Base-by-base conservation (phyloP, 2,888 invertebrate genomes). In the Girardia tigrina region DNA sequence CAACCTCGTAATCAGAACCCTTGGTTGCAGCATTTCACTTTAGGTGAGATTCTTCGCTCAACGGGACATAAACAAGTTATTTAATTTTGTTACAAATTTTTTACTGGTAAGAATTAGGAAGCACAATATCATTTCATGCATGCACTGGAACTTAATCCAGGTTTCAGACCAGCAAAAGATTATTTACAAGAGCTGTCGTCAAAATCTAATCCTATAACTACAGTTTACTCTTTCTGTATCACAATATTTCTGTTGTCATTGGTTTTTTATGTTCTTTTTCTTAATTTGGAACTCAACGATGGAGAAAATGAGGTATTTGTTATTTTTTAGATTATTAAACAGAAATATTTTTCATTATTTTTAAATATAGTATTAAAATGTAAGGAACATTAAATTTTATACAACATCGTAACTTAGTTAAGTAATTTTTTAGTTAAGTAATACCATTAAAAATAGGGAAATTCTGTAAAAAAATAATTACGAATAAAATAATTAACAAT, bases 11-110 rank as follows among this genome's bases (percentile, higher is more conserved):
- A 91, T 81, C 89, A 90, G 81, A 90, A 90, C 82, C 90, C 91
- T 0, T 92, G 91, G 92, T 90, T 91, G 81, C 92, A 92, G 84
- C 91, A 92, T 86, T 91, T 91, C 83, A 91, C 91, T 4, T 87
- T 92, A 75, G 92, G 92, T 4, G 91, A 92, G 85, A 92, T 92
- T 83, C 90, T 91, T 82, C 91, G 91, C 85, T 90, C 91, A 0
- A 91, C 91, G 81, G 91, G 91, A 79, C 91, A 91, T 82, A 90
- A 90, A 85, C 89, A 91, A 69, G 74, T 74, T 12, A 72, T 20
- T 70, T 23, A 70, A 70, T 70, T 14, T 23, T 70, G 8, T 70
- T 27, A 70, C 12, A 23, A 70, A 70, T 14, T 23, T 70, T 12
- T 70, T 70, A 14, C 70, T 23, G n/a, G 12, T 12, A 23, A 27